Evolutionary conservation across 1,140 invertebrate species (phyloP).

Genomic region (Gonatopus flavifemur): DNA sequence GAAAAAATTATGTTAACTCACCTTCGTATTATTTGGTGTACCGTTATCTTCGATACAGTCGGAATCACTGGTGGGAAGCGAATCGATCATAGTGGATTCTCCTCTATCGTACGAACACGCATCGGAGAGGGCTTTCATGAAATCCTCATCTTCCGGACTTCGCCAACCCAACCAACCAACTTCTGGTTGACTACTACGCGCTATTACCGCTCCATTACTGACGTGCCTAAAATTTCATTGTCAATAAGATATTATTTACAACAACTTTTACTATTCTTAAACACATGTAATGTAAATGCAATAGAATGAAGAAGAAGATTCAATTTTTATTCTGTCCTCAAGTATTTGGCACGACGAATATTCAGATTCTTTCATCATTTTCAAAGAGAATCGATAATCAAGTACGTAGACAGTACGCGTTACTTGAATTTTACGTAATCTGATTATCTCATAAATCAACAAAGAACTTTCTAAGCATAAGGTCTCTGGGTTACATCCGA

Average conservation of each 20-base stretch:
- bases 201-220: slow-evolving; percentile 88
- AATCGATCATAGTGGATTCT: slow-evolving; percentile 50
- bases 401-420: too few species aligned
- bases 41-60: slow-evolving; percentile 40
- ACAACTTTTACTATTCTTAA: background rate
- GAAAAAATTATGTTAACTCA: slow-evolving; percentile 11
- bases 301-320: background rate
- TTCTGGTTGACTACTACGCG: slow-evolving; percentile 90
- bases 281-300: background rate
- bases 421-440: too few species aligned
- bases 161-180: slow-evolving; percentile 93
- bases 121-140: slow-evolving; percentile 80
- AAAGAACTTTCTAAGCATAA: too few species aligned
- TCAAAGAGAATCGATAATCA: too few species aligned
- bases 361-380: too few species aligned
- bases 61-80: slow-evolving; percentile 39
- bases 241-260: background rate
- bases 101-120: slow-evolving; percentile 77
- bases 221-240: slow-evolving; percentile 62
- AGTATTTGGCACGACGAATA: too few species aligned
- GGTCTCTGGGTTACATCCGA: too few species aligned
- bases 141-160: slow-evolving; percentile 82
- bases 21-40: slow-evolving; percentile 31
- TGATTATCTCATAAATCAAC: too few species aligned
- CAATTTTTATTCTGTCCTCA: too few species aligned